Evolutionary conservation across 2,888 invertebrate genomes (phyloP).

Genomic region (Mythimna vitellina): DNA sequence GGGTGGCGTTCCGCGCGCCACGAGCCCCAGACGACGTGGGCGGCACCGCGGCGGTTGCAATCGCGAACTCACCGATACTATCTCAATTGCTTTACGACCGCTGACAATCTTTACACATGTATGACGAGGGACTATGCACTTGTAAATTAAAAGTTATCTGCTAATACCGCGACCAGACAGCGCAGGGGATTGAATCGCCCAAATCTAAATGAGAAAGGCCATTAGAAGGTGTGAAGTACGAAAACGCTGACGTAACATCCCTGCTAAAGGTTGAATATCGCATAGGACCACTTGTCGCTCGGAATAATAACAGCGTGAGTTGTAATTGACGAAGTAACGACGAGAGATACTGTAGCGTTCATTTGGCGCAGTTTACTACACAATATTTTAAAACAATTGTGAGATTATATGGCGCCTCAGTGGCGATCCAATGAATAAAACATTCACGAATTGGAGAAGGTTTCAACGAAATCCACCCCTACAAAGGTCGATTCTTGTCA

Average conservation of each 20-base stretch:
- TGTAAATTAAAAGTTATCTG: constrained; percentile 21
- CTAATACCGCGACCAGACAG: constrained; percentile 15
- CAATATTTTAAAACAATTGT: constrained; percentile 57
- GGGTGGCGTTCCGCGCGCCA: constrained; percentile 64
- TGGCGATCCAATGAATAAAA: constrained; percentile 71
- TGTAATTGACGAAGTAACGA: constrained; percentile 28
- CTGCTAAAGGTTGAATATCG: constrained; percentile 61
- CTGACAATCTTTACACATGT: constrained; percentile 47
- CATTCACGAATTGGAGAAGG: constrained; percentile 66
- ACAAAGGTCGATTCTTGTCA: constrained; percentile 16
- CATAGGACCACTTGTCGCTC: constrained; percentile 63
- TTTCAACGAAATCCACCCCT: constrained; percentile 55
- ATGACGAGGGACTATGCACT: constrained; percentile 8
- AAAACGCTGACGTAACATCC: constrained; percentile 66
- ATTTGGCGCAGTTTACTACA: constrained; percentile 48
- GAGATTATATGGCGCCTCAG: constrained; percentile 52
- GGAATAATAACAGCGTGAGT: constrained; percentile 23
- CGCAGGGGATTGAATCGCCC: constrained; percentile 29
- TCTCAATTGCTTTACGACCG: constrained; percentile 68
- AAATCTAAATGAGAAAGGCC: constrained; percentile 39
- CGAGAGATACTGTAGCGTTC: constrained; percentile 37
- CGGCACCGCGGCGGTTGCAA: constrained; percentile 64
- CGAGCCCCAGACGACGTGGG: constrained; percentile 66
- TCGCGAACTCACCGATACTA: constrained; percentile 64
- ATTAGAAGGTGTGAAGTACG: constrained; percentile 58